Percentiles rank a stretch among this genome's conserved stretches.
Evolutionary conservation across 2,888 invertebrate species (phyloP).

Genomic region (Maniola hyperantus): DNA sequence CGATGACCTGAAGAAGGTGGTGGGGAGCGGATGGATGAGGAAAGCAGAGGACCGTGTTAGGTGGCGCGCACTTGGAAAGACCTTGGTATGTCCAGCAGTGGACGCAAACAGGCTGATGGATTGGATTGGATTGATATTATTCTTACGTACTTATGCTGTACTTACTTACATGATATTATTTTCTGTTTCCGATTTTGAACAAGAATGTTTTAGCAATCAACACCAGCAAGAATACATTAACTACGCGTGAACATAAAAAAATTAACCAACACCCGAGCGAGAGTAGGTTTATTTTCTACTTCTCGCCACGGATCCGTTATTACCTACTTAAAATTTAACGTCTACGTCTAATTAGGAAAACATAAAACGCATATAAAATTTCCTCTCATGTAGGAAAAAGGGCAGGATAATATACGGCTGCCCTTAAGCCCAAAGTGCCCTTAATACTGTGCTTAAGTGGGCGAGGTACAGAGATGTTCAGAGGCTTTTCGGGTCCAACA

Average conservation of each 20-base stretch:
- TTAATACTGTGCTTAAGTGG: slow-evolving; percentile 81
- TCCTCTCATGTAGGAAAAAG: slow-evolving; percentile 54
- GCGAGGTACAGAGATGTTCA: slow-evolving; percentile 77
- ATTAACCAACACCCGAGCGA: slow-evolving; percentile 11
- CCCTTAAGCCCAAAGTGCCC: slow-evolving; percentile 75
- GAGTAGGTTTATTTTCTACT: slow-evolving; percentile 34
- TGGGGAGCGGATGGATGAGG: too few relatives aligned
- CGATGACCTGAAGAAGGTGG: too few relatives aligned
- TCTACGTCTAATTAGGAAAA: slow-evolving; percentile 44
- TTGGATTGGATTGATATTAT: too few relatives aligned
- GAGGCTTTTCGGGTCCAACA: slow-evolving; percentile 78
- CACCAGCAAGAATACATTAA: too few relatives aligned
- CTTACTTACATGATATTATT: too few relatives aligned
- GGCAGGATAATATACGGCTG: slow-evolving; percentile 71
- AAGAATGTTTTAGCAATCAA: not conserved
- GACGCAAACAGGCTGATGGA: too few relatives aligned
- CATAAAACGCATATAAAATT: slow-evolving; percentile 53
- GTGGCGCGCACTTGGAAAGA: too few relatives aligned
- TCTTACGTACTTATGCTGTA: too few relatives aligned
- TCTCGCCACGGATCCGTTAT: slow-evolving; percentile 38
- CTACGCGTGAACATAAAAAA: slow-evolving; percentile 1
- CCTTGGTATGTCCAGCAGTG: too few relatives aligned
- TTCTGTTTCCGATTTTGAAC: too few relatives aligned
- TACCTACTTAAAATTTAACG: slow-evolving; percentile 44
- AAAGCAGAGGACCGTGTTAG: too few relatives aligned